These are phyloP conservation scores for Ecdyonurus torrentis DNA, from an alignment of 2,888 invertebrate species.

Conservation along the genomic window DNA sequence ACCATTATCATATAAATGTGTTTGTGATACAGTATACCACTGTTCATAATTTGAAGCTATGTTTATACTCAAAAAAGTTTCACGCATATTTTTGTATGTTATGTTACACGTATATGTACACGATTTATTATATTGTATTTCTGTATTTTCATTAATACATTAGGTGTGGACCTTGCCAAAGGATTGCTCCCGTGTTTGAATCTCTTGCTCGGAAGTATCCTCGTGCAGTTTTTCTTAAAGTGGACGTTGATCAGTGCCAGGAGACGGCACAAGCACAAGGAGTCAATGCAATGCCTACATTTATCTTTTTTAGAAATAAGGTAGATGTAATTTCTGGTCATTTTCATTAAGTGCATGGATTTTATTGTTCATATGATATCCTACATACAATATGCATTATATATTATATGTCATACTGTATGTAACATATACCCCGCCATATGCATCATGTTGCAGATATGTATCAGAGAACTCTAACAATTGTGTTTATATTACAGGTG, in stretches of 20 bases:
- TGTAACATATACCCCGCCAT: too few relatives aligned
- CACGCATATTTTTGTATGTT: too few relatives aligned
- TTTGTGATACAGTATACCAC: too few relatives aligned
- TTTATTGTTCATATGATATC: not conserved
- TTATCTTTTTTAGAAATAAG: slow-evolving; percentile 81
- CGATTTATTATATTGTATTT: not conserved
- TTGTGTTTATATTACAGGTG: slow-evolving; percentile 29
- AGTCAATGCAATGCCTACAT: slow-evolving; percentile 96
- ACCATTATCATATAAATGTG: too few relatives aligned
- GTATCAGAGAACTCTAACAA: too few relatives aligned
- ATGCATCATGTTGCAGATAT: too few relatives aligned
- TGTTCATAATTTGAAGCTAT: too few relatives aligned
- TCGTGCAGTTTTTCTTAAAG: slow-evolving; percentile 78
- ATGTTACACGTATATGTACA: too few relatives aligned
- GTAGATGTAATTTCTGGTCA: slow-evolving; percentile 24
- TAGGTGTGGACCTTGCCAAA: slow-evolving; percentile 95
- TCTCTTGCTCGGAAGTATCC: slow-evolving; percentile 75
- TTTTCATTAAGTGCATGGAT: not conserved
- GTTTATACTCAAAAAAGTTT: too few relatives aligned
- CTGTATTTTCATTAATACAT: not conserved
- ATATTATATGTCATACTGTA: too few relatives aligned
- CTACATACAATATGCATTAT: too few relatives aligned
- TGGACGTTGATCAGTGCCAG: slow-evolving; percentile 87
- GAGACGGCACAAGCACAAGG: slow-evolving; percentile 77
- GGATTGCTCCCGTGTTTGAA: slow-evolving; percentile 85